Conservation (phyloP, 2,888 invertebrate genomes). For the Ectobius pallidus region DNA sequence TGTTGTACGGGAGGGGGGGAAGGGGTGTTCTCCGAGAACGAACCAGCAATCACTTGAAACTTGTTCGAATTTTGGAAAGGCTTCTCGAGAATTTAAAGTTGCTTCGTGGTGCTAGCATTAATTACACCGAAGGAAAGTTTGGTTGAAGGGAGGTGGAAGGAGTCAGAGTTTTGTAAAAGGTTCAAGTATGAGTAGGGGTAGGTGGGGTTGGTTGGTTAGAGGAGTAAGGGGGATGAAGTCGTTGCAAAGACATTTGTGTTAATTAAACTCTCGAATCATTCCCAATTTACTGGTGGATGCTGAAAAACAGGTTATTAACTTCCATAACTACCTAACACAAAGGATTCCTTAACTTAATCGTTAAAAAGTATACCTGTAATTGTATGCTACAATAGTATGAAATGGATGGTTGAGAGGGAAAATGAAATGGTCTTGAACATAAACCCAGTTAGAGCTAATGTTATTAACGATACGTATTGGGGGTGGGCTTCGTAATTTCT, state of each 20-base stretch:
- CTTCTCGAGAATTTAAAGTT: slow-evolving; percentile 15
- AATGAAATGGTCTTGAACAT: neutral
- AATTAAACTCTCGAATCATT: slow-evolving; percentile 39
- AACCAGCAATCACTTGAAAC: slow-evolving; percentile 6
- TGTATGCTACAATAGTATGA: neutral
- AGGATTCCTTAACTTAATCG: neutral
- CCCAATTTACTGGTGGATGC: slow-evolving; percentile 26
- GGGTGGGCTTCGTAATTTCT: no score
- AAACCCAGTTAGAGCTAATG: no score
- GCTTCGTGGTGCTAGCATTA: neutral
- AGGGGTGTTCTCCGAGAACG: no score
- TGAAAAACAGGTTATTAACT: slow-evolving; percentile 32
- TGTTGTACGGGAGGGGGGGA: no score
- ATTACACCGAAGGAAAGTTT: slow-evolving; percentile 19
- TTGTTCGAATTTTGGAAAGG: slow-evolving; percentile 11
- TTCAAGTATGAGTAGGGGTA: neutral
- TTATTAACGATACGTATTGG: no score
- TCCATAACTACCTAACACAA: neutral
- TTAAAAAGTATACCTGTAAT: slow-evolving; percentile 1
- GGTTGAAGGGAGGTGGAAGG: slow-evolving; percentile 2
- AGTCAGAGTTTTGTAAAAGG: slow-evolving; percentile 13
- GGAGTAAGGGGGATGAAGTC: slow-evolving; percentile 2
- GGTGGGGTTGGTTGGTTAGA: neutral
- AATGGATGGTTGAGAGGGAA: neutral
- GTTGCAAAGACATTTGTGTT: slow-evolving; percentile 23